Evolutionary conservation across 1,140 invertebrate genomes (phyloP), one percentile per base, ranked within the genome.

Genomic region (Apolygus lucorum): DNA sequence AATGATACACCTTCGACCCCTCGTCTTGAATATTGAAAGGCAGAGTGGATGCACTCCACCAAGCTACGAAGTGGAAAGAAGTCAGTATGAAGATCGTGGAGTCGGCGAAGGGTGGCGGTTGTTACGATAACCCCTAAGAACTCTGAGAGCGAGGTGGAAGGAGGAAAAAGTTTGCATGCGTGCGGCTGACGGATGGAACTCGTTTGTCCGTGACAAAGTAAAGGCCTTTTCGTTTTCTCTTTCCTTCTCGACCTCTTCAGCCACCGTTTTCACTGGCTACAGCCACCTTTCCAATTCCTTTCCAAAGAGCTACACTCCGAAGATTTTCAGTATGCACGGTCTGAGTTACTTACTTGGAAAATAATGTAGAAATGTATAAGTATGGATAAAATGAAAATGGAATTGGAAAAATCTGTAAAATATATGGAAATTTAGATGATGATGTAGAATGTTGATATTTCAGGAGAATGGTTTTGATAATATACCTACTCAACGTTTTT

Each of bases 181-280:
- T 59, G 54, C 54, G 54, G 22, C 54, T 59, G 54, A 59, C 22
- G 54, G 54, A 59, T 59, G 54, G 54, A 59, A 59, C 54, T 59
- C 54, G 54, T 59, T 59, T 59, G 54, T 59, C 54, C 54, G 54
- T 59, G 54, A 59, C 54, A 59, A 59, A 59, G 54, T 59, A 59
- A 59, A 59, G 54, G 8, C 54, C 22, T 59, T 59, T 59, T 59
- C 54, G 54, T 59, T 59, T 22, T 49, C 34, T n/a, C n/a, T n/a
- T 49, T 49, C 34, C 34, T 17, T 8, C 34, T 49, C 34, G 8
- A 8, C 17, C 34, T 49, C 34, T 21, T 24, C 22, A 59, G 54
- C 22, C 13, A 13, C 54, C 54, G n/a, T n/a, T n/a, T n/a, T n/a
- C n/a, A n/a, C n/a, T n/a, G n/a, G n/a, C n/a, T n/a, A n/a, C n/a